These are phyloP conservation scores for Chionis minor DNA, from an alignment of 2,113 vertebrate genomes.

Conservation along the genomic window DNA sequence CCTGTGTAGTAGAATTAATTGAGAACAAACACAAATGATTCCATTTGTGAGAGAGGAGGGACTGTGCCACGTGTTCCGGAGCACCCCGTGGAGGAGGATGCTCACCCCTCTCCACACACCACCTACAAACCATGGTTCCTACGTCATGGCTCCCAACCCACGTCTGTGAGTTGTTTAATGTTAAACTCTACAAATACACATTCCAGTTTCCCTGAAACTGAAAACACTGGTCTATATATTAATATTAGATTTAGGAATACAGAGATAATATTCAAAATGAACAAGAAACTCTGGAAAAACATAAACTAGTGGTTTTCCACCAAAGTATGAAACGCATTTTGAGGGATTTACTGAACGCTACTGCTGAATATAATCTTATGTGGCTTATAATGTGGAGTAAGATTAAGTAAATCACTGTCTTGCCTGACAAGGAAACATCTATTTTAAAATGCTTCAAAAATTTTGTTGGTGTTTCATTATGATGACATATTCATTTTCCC, in stretches of 20 bases:
- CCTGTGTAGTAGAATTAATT: neutral
- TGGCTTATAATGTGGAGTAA: conserved; percentile 50
- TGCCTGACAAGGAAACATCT: conserved; percentile 60
- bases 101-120: neutral
- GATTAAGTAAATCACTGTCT: conserved; percentile 66
- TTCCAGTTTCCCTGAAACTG: neutral
- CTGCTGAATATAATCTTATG: conserved; percentile 61
- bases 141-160: neutral
- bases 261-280: conserved; percentile 23
- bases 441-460: conserved; percentile 62
- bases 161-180: neutral
- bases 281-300: conserved; percentile 10
- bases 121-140: neutral
- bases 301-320: conserved; percentile 47
- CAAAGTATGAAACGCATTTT: conserved; percentile 49
- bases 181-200: neutral
- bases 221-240: neutral
- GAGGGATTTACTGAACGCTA: conserved; percentile 28
- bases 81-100: neutral
- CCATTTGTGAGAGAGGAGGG: neutral
- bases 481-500: conserved; percentile 53
- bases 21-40: neutral
- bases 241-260: neutral
- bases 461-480: conserved; percentile 51
- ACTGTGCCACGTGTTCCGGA: neutral